phyloP scores from a whole-genome alignment of 2,113 vertebrate species.

The Alouatta palliata region DNA sequence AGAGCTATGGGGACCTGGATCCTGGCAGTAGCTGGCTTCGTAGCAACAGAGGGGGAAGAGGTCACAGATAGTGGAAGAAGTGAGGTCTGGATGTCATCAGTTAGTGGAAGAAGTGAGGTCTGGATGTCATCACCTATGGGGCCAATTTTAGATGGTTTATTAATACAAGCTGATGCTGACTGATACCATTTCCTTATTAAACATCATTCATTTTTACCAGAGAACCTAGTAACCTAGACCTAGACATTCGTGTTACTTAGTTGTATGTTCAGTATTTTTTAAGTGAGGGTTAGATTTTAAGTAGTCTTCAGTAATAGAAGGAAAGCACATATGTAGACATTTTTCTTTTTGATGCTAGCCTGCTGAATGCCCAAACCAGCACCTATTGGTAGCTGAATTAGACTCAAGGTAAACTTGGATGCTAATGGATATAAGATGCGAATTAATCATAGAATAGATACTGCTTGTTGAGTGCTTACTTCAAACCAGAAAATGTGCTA shows the following conservation, averaged over 20 bases:
- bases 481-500: not conserved
- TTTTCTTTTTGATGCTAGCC: not conserved
- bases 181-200: not conserved
- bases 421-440: not conserved
- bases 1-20: not conserved
- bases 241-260: not conserved
- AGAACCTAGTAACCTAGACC: not conserved
- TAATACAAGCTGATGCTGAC: not conserved
- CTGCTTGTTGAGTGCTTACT: not conserved
- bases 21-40: not conserved
- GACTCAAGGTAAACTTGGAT: not conserved
- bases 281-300: not conserved
- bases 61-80: not conserved
- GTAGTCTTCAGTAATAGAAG: constrained; percentile 18
- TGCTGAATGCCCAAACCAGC: not conserved
- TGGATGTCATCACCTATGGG: not conserved
- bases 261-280: not conserved
- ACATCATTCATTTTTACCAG: not conserved
- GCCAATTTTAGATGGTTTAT: not conserved
- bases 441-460: not conserved
- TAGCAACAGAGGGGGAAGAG: not conserved
- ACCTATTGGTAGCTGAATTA: not conserved
- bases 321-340: not conserved
- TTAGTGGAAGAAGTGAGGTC: not conserved
- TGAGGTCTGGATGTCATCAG: not conserved